These are phyloP conservation scores for Marasmarcha lunaedactyla DNA, from an alignment of 2,888 invertebrate species.

Conservation along the genomic window DNA sequence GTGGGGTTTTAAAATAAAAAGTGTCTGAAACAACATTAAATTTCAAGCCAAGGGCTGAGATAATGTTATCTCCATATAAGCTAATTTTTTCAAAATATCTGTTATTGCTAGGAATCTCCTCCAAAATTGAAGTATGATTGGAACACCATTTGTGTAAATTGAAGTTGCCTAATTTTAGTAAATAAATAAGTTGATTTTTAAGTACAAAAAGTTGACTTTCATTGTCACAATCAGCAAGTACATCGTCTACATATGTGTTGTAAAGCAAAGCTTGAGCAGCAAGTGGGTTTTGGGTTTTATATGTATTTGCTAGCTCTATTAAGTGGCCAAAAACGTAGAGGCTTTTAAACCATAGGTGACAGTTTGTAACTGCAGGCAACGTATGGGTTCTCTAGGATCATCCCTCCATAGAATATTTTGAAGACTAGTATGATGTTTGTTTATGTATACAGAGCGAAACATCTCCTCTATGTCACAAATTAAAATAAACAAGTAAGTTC, in stretches of 20 bases:
- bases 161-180: conserved; percentile 6
- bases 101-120: conserved; percentile 4
- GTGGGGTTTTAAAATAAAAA: conserved; percentile 4
- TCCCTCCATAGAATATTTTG: conserved; percentile 6
- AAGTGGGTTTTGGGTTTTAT: conserved; percentile 4
- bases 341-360: conserved; percentile 10
- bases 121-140: conserved; percentile 2
- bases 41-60: conserved; percentile 7
- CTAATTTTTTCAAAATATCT: conserved; percentile 4
- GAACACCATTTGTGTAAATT: conserved; percentile 9
- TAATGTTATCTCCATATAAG: not conserved
- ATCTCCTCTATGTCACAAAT: conserved; percentile 6
- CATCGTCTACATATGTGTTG: conserved; percentile 3
- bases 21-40: conserved; percentile 6
- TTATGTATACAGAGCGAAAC: conserved; percentile 1
- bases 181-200: conserved; percentile 6
- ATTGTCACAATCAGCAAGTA: conserved; percentile 3
- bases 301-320: conserved; percentile 5
- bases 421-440: not conserved
- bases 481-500: conserved; percentile 1
- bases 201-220: conserved; percentile 5
- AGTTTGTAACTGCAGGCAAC: conserved; percentile 8
- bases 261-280: conserved; percentile 3
- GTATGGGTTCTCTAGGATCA: not conserved
- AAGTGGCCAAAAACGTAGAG: conserved; percentile 8